Evolutionary conservation across 2,797 vertebrate species (phyloP), one percentile per base, ranked within the genome.

Genomic region (Okamejei kenojei): DNA sequence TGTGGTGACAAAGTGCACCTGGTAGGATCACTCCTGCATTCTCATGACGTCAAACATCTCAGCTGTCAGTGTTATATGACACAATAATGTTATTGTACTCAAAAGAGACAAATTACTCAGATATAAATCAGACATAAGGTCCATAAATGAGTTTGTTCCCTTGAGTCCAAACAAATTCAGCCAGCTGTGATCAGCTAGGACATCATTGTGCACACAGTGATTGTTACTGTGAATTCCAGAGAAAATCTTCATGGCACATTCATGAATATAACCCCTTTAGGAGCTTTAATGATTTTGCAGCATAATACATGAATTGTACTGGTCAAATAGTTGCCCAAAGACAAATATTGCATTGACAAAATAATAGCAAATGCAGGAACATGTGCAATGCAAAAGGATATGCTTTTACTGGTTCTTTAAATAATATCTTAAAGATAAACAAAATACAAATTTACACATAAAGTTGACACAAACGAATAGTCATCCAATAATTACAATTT

Each of bases 291-390:
- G 94, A 95, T 93, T 93, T 95, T 93, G 95, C 94, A 79, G 93
- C 93, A 94, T 95, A 95, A 95, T 94, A 95, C 94, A 96, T 95
- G 94, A 94, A 90, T 95, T 94, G 93, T 9, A 94, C 95, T 96
- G 93, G 61, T 94, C 94, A 93, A 94, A 95, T 94, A 94, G 86
- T 94, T 94, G 94, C 94, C 95, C 95, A 93, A 94, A 93, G 94
- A 94, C 93, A 95, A 93, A 88, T 73, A 93, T 93, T 61, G 92
- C 93, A 95, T 94, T 93, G n/a, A 81, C 65, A 95, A 94, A 94
- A 38, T 63, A 93, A 94, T 93, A 0, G 17, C 0, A 0, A 93
- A 93, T 94, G 38, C 1, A 0, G 93, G 74, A 94, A 32, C 3
- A 0, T 73, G 77, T 93, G 93, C 17, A 95, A 94, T 86, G 19